These are phyloP conservation scores for Otolemur crassicaudatus DNA, from an alignment of 2,797 vertebrate species.

Conservation along the genomic window DNA sequence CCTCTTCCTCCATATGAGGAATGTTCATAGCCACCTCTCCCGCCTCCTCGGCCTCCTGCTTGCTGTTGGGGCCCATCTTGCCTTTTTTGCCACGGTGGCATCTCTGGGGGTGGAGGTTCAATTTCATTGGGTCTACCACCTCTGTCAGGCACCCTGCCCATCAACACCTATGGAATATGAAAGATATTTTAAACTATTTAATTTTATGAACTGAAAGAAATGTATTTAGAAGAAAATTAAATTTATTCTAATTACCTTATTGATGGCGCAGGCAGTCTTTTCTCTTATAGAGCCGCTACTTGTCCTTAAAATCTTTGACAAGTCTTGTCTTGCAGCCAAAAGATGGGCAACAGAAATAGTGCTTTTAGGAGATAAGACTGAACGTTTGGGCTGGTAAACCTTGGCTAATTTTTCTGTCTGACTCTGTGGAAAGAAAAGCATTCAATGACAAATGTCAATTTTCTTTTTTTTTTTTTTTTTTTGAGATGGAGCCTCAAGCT, in stretches of 20 bases:
- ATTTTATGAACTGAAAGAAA: conserved; percentile 7
- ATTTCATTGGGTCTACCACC: conserved; percentile 98
- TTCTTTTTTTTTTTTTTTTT: conserved; percentile 54
- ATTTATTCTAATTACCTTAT: conserved; percentile 91
- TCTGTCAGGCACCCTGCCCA: conserved; percentile 98
- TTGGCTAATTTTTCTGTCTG: too few species aligned
- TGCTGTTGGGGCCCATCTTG: conserved; percentile 93
- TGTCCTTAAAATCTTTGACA: conserved; percentile 97
- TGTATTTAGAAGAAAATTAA: neutral
- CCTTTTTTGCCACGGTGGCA: conserved; percentile 99
- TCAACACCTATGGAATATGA: conserved; percentile 91
- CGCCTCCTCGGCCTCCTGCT: conserved; percentile 89
- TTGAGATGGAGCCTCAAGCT: too few species aligned
- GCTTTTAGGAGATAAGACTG: conserved; percentile 90
- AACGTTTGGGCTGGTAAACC: conserved; percentile 95
- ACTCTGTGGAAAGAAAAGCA: conserved; percentile 71
- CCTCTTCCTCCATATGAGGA: conserved; percentile 88
- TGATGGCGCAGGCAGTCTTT: conserved; percentile 97
- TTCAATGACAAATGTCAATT: conserved; percentile 62
- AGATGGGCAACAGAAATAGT: conserved; percentile 94
- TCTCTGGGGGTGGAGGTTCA: conserved; percentile 97
- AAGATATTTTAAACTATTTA: conserved; percentile 36
- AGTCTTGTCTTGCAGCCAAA: conserved; percentile 95
- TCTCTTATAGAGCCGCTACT: conserved; percentile 96
- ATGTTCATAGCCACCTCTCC: conserved; percentile 91